These are phyloP conservation scores for Clamator glandarius DNA, from an alignment of 2,797 vertebrate species.

Conservation along the genomic window DNA sequence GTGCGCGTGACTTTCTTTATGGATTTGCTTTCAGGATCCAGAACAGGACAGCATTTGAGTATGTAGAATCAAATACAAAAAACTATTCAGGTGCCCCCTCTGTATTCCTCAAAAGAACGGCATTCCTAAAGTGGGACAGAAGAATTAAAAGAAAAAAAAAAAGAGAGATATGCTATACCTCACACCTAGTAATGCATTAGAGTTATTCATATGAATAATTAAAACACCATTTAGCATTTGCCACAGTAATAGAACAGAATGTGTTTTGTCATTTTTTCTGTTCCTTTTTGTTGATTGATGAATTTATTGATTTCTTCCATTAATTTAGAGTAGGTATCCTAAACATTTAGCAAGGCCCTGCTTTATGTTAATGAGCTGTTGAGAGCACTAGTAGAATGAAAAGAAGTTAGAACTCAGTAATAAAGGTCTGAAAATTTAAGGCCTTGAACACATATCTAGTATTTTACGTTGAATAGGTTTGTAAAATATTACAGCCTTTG, in stretches of 20 bases:
- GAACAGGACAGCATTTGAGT: background rate
- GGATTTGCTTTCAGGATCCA: background rate
- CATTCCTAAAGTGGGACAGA: background rate
- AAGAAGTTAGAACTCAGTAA: constrained; percentile 2
- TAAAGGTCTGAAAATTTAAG: background rate
- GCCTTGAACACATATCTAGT: background rate
- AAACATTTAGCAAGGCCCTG: background rate
- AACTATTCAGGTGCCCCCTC: background rate
- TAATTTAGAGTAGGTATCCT: constrained; percentile 28
- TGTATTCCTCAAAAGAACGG: background rate
- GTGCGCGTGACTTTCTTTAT: background rate
- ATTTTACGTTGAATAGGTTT: background rate
- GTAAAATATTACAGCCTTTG: constrained; percentile 8
- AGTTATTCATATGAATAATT: constrained; percentile 52
- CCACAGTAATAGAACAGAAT: constrained; percentile 33
- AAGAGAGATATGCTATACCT: background rate
- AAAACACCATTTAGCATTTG: constrained; percentile 25
- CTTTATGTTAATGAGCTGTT: constrained; percentile 4
- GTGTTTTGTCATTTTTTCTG: background rate
- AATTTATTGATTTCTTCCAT: constrained; percentile 39
- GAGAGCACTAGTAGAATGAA: constrained; percentile 7
- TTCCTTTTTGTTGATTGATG: constrained; percentile 8
- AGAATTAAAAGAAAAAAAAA: background rate
- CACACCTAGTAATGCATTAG: constrained; percentile 4
- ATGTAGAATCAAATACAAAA: background rate